Evolutionary conservation across 2,113 vertebrate genomes (phyloP), one percentile per base, ranked within the genome.

Genomic region (Terrapene triunguis): DNA sequence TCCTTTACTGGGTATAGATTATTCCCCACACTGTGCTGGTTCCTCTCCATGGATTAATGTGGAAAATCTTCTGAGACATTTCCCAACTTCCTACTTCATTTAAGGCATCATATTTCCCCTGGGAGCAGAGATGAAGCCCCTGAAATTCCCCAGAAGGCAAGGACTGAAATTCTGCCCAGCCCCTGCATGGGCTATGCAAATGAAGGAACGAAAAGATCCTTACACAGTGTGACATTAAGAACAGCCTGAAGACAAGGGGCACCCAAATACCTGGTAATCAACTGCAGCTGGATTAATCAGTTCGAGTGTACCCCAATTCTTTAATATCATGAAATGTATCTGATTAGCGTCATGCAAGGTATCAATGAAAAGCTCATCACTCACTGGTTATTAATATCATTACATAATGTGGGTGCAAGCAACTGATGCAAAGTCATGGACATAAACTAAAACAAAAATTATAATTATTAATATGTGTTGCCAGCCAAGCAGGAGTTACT

Each of bases 31-130:
- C 4, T 14, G 5, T 84, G 38, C 29, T 84, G 50, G 72, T 27
- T 12, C 72, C 2, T 89, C 38, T 84, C 29, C 53, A 96, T 81
- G 29, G 86, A 10, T 14, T 0, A 0, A 13, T 62, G 48, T 4
- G 76, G 62, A 85, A 93, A 86, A 8, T 38, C 4, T 38, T 14
- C 29, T 54, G 35, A n/a, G n/a, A 79, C 42, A 50, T 5, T 21
- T 11, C 21, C 16, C 51, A 59, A 76, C n/a, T 89, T 93, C 53
- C n/a, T 72, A 44, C 5, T 9, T 81, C 53, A 79, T 80, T 47
- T 72, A 38, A 10, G n/a, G 17, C 19, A 72, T 35, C 65, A 72
- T 38, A 9, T 32, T 50, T 12, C 86, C 11, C 55, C 47, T 29
- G 47, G 8, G 8, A 48, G 17, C 16, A 35, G 35, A 72, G n/a